Evolutionary conservation across 2,888 invertebrate genomes (phyloP).

Genomic region (Oxystoma pomonae): DNA sequence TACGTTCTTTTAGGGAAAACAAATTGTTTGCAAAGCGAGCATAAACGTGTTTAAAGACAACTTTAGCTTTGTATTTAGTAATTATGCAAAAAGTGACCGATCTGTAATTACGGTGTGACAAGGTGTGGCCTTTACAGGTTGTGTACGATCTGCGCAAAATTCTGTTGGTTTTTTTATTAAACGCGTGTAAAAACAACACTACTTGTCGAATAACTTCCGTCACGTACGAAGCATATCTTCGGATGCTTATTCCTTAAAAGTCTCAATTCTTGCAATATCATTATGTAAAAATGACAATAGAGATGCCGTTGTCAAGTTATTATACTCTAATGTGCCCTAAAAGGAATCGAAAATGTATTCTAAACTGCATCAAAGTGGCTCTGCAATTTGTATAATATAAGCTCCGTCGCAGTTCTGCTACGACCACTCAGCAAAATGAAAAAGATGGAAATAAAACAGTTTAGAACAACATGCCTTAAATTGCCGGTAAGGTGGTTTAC

Average conservation of each 20-base stretch:
- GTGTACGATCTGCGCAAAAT: conserved; percentile 10
- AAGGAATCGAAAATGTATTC: conserved; percentile 31
- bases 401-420: neutral
- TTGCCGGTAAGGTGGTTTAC: conserved; percentile 32
- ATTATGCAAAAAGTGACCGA: conserved; percentile 27
- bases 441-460: neutral
- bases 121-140: conserved; percentile 29
- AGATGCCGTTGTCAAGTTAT: conserved; percentile 36
- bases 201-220: conserved; percentile 28
- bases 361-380: conserved; percentile 28
- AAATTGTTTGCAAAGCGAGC: conserved; percentile 9
- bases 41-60: neutral
- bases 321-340: conserved; percentile 29
- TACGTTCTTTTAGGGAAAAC: conserved; percentile 13
- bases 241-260: conserved; percentile 30
- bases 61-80: conserved; percentile 17
- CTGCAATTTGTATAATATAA: conserved; percentile 32
- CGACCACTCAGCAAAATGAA: neutral
- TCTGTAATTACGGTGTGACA: conserved; percentile 19
- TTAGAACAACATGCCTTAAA: conserved; percentile 31
- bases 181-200: conserved; percentile 27
- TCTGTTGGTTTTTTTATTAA: conserved; percentile 28
- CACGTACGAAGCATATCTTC: conserved; percentile 30
- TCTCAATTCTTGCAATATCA: conserved; percentile 31
- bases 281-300: conserved; percentile 37